Evolutionary conservation across 2,888 invertebrate species (phyloP), one percentile per base, ranked within the genome.

Genomic region (Xestia ashworthii): DNA sequence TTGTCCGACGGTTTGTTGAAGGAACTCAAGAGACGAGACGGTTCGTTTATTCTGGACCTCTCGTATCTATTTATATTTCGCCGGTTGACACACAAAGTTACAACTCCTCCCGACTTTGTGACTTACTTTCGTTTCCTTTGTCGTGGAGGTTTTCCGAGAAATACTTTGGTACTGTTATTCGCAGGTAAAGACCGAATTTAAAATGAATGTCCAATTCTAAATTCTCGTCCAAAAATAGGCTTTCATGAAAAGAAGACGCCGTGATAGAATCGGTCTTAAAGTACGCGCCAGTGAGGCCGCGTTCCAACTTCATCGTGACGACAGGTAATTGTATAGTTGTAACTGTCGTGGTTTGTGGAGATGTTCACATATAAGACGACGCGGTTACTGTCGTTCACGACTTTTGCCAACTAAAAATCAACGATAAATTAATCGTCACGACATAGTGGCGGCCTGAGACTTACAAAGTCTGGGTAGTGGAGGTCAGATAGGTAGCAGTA

Each of bases 11-110:
- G 53, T 84, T 74, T 55, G 71, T 74, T 32, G 60, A 66, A 69
- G 66, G 38, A 46, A 41, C 50, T 41, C n/a, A 41, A 46, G 74
- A 22, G 62, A 41, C 46, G 74, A 22, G 62, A 65, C 72, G 78
- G 78, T 86, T 86, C 74, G 83, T 86, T 86, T 83, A 86, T 71
- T 86, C 50, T 60, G 32, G 16, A 6, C 67, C 62, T 62, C 73
- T 83, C 46, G 46, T 60, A 50, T 70, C 62, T 86, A 71, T 86
- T 75, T 82, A 86, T 75, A 73, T 86, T 74, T 50, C 55, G 16
- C 32, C 53, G 44, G 71, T 71, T 25, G 66, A 64, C 55, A 76
- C 67, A 72, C 76, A 58, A 75, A 74, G 44, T 66, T 71, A 82
- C 77, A 66, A 71, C 55, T 85, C 38, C 55, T 65, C 65, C 67